A percentile compares a stretch with the other conserved stretches of the same genome.
Conservation (phyloP, 1,140 invertebrate species). For the Phthorimaea operculella region DNA sequence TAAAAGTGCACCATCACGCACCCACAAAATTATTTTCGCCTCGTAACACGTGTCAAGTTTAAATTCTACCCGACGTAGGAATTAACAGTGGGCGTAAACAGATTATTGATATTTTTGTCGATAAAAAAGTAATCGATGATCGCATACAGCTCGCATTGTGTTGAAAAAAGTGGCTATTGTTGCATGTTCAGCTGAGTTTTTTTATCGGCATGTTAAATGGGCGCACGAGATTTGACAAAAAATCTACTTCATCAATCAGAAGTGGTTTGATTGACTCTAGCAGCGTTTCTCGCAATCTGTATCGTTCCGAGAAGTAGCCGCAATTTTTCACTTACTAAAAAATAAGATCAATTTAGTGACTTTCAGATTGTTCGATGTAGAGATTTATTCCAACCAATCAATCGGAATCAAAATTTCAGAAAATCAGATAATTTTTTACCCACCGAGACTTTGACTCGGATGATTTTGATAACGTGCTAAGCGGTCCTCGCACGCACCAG, state of each 20-base stretch:
- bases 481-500: no score
- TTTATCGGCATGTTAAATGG: conserved; percentile 48
- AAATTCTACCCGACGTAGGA: conserved; percentile 61
- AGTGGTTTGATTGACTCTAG: conserved; percentile 54
- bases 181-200: conserved; percentile 35
- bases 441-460: no score
- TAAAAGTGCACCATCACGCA: conserved; percentile 59
- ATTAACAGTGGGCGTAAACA: conserved; percentile 66
- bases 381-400: neutral
- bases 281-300: conserved; percentile 39
- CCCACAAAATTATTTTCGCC: conserved; percentile 59
- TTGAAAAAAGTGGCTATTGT: conserved; percentile 52
- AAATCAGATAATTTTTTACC: no score
- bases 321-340: conserved; percentile 48
- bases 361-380: neutral
- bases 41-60: conserved; percentile 65
- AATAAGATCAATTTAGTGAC: conserved; percentile 33
- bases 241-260: conserved; percentile 61
- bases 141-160: conserved; percentile 43
- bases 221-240: conserved; percentile 46
- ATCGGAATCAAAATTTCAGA: no score
- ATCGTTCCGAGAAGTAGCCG: conserved; percentile 41
- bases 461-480: no score
- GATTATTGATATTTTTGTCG: conserved; percentile 62
- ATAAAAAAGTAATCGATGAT: conserved; percentile 67